A percentile compares a stretch with the other conserved stretches of the same genome.
These are phyloP conservation scores for Hiodon tergisus DNA, from an alignment of 2,113 vertebrate genomes.

Conservation along the genomic window DNA sequence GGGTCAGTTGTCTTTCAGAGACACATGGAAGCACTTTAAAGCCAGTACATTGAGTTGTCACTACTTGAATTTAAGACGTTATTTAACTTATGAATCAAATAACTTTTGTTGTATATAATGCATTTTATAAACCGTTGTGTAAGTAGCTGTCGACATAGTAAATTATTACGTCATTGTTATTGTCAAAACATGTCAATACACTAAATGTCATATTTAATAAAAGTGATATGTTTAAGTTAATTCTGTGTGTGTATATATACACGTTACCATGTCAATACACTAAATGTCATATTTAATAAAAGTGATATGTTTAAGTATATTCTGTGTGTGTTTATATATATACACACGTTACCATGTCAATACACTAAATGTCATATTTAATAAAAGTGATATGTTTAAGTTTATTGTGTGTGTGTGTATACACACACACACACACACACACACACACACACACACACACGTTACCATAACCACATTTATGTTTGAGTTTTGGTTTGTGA, in stretches of 20 bases:
- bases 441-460: conserved; percentile 48
- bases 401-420: no score
- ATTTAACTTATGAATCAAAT: conserved; percentile 38
- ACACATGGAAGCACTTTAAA: conserved; percentile 61
- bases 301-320: not conserved
- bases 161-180: conserved; percentile 27
- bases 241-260: conserved; percentile 51
- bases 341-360: conserved; percentile 44
- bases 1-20: conserved; percentile 36
- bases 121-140: conserved; percentile 38
- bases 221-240: conserved; percentile 54
- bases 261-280: conserved; percentile 40
- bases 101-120: conserved; percentile 41
- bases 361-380: no score
- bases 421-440: conserved; percentile 19
- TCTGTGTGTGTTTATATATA: conserved; percentile 31
- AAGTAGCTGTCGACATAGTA: conserved; percentile 41
- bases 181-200: conserved; percentile 40
- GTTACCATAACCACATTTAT: conserved; percentile 39
- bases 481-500: no score
- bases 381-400: no score
- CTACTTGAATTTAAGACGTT: conserved; percentile 47
- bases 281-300: no score
- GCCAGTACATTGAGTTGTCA: conserved; percentile 25
- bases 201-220: conserved; percentile 55